phyloP scores from a whole-genome alignment of 1,140 invertebrate species.

The Notospermus geniculatus region DNA sequence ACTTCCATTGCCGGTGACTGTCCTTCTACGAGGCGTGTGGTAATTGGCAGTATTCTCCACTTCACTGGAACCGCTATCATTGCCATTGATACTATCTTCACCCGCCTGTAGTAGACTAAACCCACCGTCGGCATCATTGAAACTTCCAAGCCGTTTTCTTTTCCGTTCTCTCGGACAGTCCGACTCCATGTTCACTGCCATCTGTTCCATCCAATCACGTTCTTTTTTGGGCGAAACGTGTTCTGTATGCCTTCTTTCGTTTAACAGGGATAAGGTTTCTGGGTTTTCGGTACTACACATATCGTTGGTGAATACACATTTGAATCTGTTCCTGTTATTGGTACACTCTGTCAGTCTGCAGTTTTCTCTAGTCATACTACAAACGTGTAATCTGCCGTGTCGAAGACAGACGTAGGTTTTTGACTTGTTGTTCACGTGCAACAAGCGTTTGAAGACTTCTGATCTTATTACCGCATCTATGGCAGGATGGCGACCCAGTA shows the following conservation, averaged over 20 bases:
- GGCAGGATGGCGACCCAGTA: too few species aligned
- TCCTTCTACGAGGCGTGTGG: not conserved
- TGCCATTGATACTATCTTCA: not conserved
- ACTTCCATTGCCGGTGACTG: not conserved
- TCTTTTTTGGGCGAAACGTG: not conserved
- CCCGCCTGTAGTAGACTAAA: not conserved
- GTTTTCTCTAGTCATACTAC: constrained; percentile 5
- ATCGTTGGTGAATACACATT: not conserved
- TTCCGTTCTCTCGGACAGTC: too few species aligned
- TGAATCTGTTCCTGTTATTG: not conserved
- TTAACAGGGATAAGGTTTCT: not conserved
- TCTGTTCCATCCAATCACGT: not conserved
- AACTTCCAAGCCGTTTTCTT: not conserved
- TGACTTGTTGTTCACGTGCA: not conserved
- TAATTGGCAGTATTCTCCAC: not conserved
- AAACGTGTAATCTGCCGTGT: constrained; percentile 2
- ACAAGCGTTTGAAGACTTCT: not conserved
- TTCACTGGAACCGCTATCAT: not conserved
- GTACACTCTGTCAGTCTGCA: not conserved
- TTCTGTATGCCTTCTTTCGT: not conserved
- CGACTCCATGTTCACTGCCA: too few species aligned
- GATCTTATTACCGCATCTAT: too few species aligned
- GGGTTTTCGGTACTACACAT: constrained; percentile 8
- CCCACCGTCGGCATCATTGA: not conserved
- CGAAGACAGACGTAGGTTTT: not conserved